Conservation (phyloP, 2,113 vertebrate species). For the Origma solitaria region DNA sequence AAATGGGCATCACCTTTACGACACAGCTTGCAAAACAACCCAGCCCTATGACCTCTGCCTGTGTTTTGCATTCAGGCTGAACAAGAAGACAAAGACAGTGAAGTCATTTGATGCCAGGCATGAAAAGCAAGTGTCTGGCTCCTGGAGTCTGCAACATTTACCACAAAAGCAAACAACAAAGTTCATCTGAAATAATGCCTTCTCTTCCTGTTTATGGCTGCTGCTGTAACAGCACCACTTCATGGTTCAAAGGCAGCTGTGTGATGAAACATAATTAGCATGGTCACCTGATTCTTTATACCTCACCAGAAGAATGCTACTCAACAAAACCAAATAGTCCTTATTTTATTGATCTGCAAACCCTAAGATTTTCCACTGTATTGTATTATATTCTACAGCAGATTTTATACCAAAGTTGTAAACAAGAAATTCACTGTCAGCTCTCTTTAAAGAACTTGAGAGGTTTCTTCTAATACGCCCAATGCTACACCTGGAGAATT, state of each 20-base stretch:
- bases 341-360: neutral
- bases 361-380: neutral
- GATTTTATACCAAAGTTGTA: neutral
- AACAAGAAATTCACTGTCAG: neutral
- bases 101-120: neutral
- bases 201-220: neutral
- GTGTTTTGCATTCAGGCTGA: neutral
- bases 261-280: neutral
- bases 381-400: neutral
- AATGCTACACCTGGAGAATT: neutral
- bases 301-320: neutral
- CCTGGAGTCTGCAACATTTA: neutral
- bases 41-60: neutral
- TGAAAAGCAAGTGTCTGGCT: neutral
- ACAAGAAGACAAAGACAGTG: neutral
- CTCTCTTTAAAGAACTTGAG: neutral
- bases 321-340: neutral
- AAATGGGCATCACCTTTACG: neutral
- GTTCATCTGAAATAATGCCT: neutral
- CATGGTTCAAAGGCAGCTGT: conserved; percentile 1
- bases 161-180: conserved; percentile 1
- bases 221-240: neutral
- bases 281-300: neutral
- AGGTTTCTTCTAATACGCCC: neutral
- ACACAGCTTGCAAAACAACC: neutral